Evolutionary conservation across 2,797 vertebrate species (phyloP).

Genomic region (Smutsia gigantea): DNA sequence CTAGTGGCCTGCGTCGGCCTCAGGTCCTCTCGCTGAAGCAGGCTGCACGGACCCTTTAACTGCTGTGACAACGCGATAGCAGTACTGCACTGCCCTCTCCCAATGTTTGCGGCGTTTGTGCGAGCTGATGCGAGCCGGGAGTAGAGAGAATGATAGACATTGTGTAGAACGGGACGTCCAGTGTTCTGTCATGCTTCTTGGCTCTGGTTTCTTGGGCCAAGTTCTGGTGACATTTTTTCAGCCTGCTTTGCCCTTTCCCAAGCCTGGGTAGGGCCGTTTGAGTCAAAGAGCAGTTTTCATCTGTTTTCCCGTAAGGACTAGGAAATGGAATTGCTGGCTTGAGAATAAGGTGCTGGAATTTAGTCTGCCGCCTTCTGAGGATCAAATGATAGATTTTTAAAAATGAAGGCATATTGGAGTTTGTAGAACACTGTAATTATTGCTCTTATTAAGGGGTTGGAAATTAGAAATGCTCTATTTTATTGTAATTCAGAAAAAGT

Average conservation of each 20-base stretch:
- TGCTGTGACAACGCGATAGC: not conserved
- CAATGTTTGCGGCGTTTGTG: not conserved
- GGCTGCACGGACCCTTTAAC: not conserved
- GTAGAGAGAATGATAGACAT: not conserved
- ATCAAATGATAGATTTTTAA: not conserved
- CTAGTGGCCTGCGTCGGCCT: not conserved
- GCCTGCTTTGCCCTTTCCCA: conserved; percentile 25
- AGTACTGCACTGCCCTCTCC: not conserved
- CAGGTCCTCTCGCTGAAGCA: not conserved
- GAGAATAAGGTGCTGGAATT: conserved; percentile 4
- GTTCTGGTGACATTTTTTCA: not conserved
- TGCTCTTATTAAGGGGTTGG: not conserved
- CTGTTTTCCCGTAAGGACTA: not conserved
- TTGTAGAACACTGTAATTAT: conserved; percentile 38
- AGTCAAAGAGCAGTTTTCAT: not conserved
- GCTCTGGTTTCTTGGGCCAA: not conserved
- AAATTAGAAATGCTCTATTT: conserved; percentile 46
- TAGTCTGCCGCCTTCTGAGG: not conserved
- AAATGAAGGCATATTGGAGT: not conserved
- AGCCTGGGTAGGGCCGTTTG: not conserved
- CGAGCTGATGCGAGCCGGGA: not conserved
- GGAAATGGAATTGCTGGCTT: not conserved
- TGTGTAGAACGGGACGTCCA: conserved; percentile 9
- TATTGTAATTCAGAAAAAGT: conserved; percentile 26
- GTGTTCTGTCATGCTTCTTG: conserved; percentile 26